These are phyloP conservation scores for Poeciliopsis retropinna DNA, from an alignment of 2,113 vertebrate genomes.

Conservation along the genomic window DNA sequence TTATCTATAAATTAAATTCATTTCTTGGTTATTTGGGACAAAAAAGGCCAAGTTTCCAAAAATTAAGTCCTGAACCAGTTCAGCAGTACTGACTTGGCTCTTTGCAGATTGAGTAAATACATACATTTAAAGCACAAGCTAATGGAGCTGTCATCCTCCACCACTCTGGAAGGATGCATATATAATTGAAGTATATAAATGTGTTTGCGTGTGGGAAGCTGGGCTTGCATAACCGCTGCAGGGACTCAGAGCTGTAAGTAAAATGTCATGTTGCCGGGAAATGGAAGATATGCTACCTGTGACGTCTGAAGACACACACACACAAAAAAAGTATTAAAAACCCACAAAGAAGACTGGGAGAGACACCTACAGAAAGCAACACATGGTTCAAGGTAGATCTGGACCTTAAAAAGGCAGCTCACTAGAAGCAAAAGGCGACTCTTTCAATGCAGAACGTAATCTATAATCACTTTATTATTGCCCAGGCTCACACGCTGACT, in stretches of 20 bases:
- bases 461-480: slow-evolving; percentile 49
- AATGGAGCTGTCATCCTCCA: slow-evolving; percentile 55
- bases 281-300: slow-evolving; percentile 50
- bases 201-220: slow-evolving; percentile 60
- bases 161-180: slow-evolving; percentile 58
- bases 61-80: slow-evolving; percentile 1
- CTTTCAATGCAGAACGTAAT: slow-evolving; percentile 43
- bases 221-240: slow-evolving; percentile 54
- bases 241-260: slow-evolving; percentile 58
- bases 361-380: slow-evolving; percentile 1
- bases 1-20: background rate
- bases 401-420: slow-evolving; percentile 31
- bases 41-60: background rate
- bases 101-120: slow-evolving; percentile 7
- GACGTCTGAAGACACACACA: slow-evolving; percentile 5
- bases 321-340: background rate
- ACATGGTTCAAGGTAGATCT: slow-evolving; percentile 39
- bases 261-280: slow-evolving; percentile 60
- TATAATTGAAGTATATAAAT: slow-evolving; percentile 70
- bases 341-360: slow-evolving; percentile 3
- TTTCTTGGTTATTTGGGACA: no score
- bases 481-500: slow-evolving; percentile 1
- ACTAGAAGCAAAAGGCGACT: slow-evolving; percentile 24
- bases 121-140: slow-evolving; percentile 33
- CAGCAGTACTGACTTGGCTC: background rate